A percentile compares a stretch with the other conserved stretches of the same genome.
phyloP scores from a whole-genome alignment of 2,888 invertebrate species.

The Celastrina argiolus region DNA sequence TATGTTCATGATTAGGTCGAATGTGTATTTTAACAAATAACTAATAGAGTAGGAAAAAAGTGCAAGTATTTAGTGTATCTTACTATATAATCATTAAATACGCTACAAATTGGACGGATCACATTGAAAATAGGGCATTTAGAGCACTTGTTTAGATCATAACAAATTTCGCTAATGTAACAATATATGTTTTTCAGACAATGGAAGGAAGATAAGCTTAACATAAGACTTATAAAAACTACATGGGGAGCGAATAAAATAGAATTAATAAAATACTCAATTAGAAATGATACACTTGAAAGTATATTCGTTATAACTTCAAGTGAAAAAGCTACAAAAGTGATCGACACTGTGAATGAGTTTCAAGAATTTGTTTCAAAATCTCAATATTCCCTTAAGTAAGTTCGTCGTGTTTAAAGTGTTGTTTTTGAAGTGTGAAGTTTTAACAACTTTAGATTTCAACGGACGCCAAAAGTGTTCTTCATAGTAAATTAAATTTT shows the following conservation, averaged over 20 bases:
- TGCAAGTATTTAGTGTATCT: no score
- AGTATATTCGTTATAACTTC: neutral
- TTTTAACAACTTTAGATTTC: no score
- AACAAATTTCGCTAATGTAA: no score
- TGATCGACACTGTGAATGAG: neutral
- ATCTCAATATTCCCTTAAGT: neutral
- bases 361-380: neutral
- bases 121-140: neutral
- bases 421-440: no score
- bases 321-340: neutral
- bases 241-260: neutral
- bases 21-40: no score
- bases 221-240: neutral
- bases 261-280: neutral
- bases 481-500: no score
- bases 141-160: neutral
- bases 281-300: neutral
- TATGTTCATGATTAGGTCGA: no score
- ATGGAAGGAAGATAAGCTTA: neutral
- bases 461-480: no score
- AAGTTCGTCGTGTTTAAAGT: neutral
- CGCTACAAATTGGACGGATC: no score
- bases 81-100: no score
- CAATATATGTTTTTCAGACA: constrained; percentile 2
- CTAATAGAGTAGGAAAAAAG: no score